A percentile compares a stretch with the other conserved stretches of the same genome.
Conservation (phyloP, 2,888 invertebrate species). For the Vesta saturnalis region DNA sequence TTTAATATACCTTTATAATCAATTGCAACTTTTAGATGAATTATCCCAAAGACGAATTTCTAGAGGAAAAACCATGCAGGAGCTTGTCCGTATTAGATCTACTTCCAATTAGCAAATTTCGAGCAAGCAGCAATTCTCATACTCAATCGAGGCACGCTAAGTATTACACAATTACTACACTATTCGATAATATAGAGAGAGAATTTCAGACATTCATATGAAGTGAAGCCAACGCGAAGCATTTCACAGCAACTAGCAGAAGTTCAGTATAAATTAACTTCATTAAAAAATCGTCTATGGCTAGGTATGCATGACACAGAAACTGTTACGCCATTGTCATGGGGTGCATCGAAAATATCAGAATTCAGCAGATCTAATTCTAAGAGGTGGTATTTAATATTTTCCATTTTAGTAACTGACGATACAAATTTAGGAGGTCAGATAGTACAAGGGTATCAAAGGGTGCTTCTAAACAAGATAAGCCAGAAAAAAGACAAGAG, state of each 20-base stretch:
- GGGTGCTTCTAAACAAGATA: slow-evolving; percentile 44
- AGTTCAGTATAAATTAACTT: slow-evolving; percentile 73
- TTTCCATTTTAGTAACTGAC: neutral
- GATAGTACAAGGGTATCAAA: slow-evolving; percentile 20
- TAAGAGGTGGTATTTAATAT: neutral
- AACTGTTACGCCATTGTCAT: slow-evolving; percentile 68
- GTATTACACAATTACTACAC: neutral
- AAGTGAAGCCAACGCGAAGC: slow-evolving; percentile 17
- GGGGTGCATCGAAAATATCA: slow-evolving; percentile 62
- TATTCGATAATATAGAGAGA: neutral
- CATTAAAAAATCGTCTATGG: slow-evolving; percentile 80
- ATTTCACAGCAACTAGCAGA: slow-evolving; percentile 65
- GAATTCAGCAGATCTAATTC: slow-evolving; percentile 17
- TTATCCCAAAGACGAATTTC: slow-evolving; percentile 40
- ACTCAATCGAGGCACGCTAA: slow-evolving; percentile 29
- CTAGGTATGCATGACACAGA: slow-evolving; percentile 66
- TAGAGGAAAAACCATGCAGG: slow-evolving; percentile 46
- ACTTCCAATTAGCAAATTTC: slow-evolving; percentile 52
- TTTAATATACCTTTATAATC: slow-evolving; percentile 45
- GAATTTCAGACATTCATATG: slow-evolving; percentile 17
- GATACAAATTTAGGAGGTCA: neutral
- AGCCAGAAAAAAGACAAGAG: slow-evolving; percentile 45
- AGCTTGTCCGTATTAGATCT: slow-evolving; percentile 56
- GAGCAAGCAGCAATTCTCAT: slow-evolving; percentile 46
- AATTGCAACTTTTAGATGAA: neutral